Evolutionary conservation across 1,140 invertebrate species (phyloP), one percentile per base, ranked within the genome.

Genomic region (Lepidotrigona ventralis): DNA sequence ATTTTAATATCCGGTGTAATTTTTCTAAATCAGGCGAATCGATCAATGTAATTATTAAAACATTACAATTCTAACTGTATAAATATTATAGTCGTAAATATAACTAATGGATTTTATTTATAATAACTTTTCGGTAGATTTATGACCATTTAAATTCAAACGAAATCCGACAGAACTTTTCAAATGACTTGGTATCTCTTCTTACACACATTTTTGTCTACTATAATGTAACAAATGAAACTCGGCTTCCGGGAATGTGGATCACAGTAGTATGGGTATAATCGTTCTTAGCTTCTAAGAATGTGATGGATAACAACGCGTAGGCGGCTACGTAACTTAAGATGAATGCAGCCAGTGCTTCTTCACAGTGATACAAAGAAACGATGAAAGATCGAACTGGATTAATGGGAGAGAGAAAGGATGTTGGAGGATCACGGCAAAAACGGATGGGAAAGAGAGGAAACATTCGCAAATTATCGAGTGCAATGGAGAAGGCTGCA

Each of bases 361-460:
- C 83, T 86, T 87, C 77, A 71, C 72, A 73, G 23, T 26, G 23
- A 51, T 56, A 33, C 69, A 26, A 75, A 85, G 83, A 79, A 86
- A 54, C 68, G 75, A 78, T 66, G 74, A 79, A 79, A 88, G 81
- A 83, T 83, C 84, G 80, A 85, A 70, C 46, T 79, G 84, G 84
- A 89, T 87, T 83, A 85, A 83, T 83, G 87, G 69, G 51, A 81
- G 82, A 33, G 26, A 53, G 26, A 71, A n/a, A 60, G 56, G 19
- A 23, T n/a, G 39, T 17, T n/a, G 21, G 63, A 21, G 68, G 51
- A 68, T 64, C 29, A 15, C 53, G 73, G 68, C 46, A 81, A 87
- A 84, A 84, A 87, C 58, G 29, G 82, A 82, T 51, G 86, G 86
- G 86, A 85, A 77, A 70, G 85, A 86, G 84, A 71, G 58, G 71